Base-by-base conservation (phyloP, 2,797 vertebrate species). In the Intellagama lesueurii region DNA sequence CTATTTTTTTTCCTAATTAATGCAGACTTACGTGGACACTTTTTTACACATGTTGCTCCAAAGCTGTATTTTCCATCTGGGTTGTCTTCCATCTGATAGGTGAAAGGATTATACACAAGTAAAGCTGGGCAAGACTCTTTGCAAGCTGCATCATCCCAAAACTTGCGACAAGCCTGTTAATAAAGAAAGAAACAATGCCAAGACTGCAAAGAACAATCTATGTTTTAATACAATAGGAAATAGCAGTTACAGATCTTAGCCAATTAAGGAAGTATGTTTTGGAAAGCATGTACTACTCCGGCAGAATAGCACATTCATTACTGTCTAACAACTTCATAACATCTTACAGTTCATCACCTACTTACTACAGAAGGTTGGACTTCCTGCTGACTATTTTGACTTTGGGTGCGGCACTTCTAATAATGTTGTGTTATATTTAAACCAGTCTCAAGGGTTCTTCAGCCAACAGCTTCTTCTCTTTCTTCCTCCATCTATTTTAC, bases 51-150 rank as follows among this genome's bases (percentile, higher is more conserved):
- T 35, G 98, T 98, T 94, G 99, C 98, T 26, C 99, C 99, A 0
- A 98, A 99, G 96, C 97, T 99, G 96, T 99, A 99, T 85, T 99
- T 99, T 75, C 98, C 99, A 1, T 98, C 93, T 0, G 98, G 98
- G 96, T 99, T 99, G 86, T 97, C 95, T 16, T 98, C 98, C 96
- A 99, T 97, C 95, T 98, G 98, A 92, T 98, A 98, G 4, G 97
- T 97, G 94, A 97, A 98, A 32, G 98, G 98, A 92, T 99, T 98
- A 24, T 99, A 99, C 5, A 96, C 95, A 92, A 98, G 96, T 90
- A 99, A 96, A 0, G 97, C 96, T 0, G 99, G 99, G 92, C 99
- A 99, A 0, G 98, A 97, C 90, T 99, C 98, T 94, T 98, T 99
- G 96, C 99, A 99, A 0, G 98, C 98, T 78, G 98, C 98, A 17